Conservation (phyloP, 2,797 vertebrate species). For the Petrocephalus sullivani region DNA sequence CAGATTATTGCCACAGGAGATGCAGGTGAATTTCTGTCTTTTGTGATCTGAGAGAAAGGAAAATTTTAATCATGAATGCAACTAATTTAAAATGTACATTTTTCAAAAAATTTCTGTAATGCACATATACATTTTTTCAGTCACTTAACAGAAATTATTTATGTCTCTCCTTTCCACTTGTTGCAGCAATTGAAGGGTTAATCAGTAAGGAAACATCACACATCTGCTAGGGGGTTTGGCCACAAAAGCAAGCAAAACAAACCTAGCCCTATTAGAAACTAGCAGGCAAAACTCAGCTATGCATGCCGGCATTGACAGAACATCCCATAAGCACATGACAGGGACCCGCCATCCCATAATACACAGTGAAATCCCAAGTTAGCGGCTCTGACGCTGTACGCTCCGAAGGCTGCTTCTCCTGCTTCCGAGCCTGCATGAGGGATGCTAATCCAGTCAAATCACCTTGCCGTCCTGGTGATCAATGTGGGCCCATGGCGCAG, state of each 20-base stretch:
- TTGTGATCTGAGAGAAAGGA: background rate
- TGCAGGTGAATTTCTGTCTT: background rate
- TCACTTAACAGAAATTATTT: constrained; percentile 22
- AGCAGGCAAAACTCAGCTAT: constrained; percentile 20
- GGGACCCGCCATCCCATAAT: constrained; percentile 35
- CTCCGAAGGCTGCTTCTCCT: constrained; percentile 29
- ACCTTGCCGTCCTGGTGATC: background rate
- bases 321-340: constrained; percentile 39
- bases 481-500: constrained; percentile 2
- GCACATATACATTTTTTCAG: background rate
- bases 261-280: constrained; percentile 29
- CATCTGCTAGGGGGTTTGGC: constrained; percentile 32
- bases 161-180: constrained; percentile 42
- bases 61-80: background rate
- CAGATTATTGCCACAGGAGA: background rate
- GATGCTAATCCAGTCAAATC: constrained; percentile 17
- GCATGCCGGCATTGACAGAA: constrained; percentile 34
- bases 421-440: constrained; percentile 40
- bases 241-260: constrained; percentile 27
- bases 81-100: background rate
- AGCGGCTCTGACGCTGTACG: constrained; percentile 30
- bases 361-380: constrained; percentile 26
- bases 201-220: constrained; percentile 47
- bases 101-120: background rate
- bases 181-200: constrained; percentile 50